Evolutionary conservation across 2,888 invertebrate species (phyloP).

Genomic region (Elgonia sp.): DNA sequence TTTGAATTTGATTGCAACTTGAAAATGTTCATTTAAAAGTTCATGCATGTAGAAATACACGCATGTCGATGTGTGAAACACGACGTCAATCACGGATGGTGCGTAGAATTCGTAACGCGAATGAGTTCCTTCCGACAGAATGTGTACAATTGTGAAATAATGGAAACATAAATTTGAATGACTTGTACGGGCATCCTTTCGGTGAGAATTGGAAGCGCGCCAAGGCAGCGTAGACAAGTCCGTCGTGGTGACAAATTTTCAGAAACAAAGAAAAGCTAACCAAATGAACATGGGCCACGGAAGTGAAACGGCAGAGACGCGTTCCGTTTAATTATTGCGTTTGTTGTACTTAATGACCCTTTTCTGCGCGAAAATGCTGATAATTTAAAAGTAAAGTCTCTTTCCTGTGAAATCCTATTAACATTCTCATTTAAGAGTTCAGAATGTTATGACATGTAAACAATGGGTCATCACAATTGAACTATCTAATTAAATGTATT

Average conservation of each 20-base stretch:
- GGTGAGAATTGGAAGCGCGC: constrained; percentile 81
- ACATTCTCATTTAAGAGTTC: constrained; percentile 4
- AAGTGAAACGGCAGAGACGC: constrained; percentile 63
- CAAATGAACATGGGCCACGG: constrained; percentile 65
- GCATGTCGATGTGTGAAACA: constrained; percentile 1
- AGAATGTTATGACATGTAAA: constrained; percentile 3
- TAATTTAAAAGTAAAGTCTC: constrained; percentile 43
- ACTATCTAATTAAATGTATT: too few relatives aligned
- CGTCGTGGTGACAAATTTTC: constrained; percentile 78
- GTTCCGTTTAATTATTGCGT: constrained; percentile 71
- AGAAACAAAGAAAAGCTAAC: constrained; percentile 75
- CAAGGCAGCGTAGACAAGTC: constrained; percentile 79
- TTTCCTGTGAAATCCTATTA: constrained; percentile 17
- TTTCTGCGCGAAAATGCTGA: constrained; percentile 58
- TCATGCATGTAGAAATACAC: background rate
- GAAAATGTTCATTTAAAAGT: too few relatives aligned
- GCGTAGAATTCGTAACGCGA: constrained; percentile 14
- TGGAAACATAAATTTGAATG: constrained; percentile 82
- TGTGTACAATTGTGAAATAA: constrained; percentile 79
- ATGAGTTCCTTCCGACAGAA: constrained; percentile 50
- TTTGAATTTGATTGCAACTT: too few relatives aligned
- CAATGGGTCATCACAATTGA: background rate
- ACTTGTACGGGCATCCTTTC: constrained; percentile 78
- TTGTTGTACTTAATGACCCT: constrained; percentile 70
- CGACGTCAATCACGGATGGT: constrained; percentile 22